Evolutionary conservation across 2,797 vertebrate species (phyloP), one percentile per base, ranked within the genome.

Genomic region (Crenichthys baileyi): DNA sequence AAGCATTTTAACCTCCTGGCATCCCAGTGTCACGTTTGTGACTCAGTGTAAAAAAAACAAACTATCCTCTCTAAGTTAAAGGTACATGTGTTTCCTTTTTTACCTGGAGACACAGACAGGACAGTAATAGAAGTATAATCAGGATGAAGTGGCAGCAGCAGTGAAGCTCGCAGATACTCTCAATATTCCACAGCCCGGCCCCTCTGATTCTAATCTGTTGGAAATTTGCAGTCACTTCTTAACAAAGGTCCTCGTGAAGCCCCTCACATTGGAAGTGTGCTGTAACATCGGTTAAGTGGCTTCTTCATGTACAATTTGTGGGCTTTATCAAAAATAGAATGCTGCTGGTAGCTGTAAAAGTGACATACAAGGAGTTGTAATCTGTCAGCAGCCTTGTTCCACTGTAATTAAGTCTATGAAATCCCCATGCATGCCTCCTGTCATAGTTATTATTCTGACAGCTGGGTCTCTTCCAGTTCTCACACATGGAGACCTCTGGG

Each of bases 181-280:
- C 88, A 93, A 92, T 89, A 93, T 91, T 89, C 90, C 88, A 73
- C 76, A 58, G 79, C 63, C 22, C 36, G 1, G 31, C 20, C 61
- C 79, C 71, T 75, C 79, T 68, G 79, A 92, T 93, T 91, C 89
- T 82, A 88, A 91, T 92, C 84, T 83, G 79, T 75, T 65, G 26
- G 70, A 82, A 63, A 84, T 81, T 82, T 79, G 87, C 85, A 84
- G 85, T 87, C 88, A 84, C 81, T 84, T 72, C 78, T 82, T n/a
- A 72, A 83, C 78, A 84, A 72, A 61, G 75, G 77, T 82, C 85
- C 84, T 81, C 8, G 73, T 73, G 82, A 84, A 84, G 78, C 75
- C 79, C 71, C 82, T 80, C 3, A 4, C 78, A 80, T 82, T 67
- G 86, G 80, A 86, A 85, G 78, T 78, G 80, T 80, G 60, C 80